Conservation (phyloP, 2,113 vertebrate species). For the Siphamia tubifer region DNA sequence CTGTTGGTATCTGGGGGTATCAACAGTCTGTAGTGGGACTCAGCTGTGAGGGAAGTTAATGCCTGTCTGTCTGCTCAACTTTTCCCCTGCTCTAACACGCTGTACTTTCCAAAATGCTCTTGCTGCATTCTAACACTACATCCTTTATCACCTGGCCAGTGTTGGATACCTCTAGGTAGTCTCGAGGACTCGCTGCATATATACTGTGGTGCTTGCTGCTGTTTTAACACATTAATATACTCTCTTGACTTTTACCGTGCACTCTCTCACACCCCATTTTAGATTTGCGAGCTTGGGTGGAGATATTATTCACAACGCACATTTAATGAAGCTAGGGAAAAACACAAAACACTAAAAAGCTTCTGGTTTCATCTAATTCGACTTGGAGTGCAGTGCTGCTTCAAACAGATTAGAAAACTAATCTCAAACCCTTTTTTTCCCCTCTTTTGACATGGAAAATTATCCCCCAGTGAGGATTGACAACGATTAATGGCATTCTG, state of each 20-base stretch:
- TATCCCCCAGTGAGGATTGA: constrained; percentile 54
- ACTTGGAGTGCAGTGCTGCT: constrained; percentile 22
- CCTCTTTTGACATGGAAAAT: constrained; percentile 51
- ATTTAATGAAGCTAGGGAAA: constrained; percentile 35
- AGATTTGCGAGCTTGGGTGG: constrained; percentile 23
- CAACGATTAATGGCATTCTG: constrained; percentile 58
- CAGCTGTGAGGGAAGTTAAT: constrained; percentile 70
- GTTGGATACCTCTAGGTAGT: constrained; percentile 32
- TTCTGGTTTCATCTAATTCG: constrained; percentile 39
- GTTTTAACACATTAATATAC: constrained; percentile 43
- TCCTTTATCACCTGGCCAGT: constrained; percentile 48
- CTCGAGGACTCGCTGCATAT: constrained; percentile 4
- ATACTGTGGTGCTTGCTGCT: constrained; percentile 12
- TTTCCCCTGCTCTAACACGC: constrained; percentile 58
- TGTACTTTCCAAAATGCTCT: constrained; percentile 67
- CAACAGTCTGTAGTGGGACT: constrained; percentile 74
- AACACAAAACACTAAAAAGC: constrained; percentile 28
- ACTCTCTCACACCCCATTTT: constrained; percentile 32
- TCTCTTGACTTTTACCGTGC: constrained; percentile 17
- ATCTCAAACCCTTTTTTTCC: constrained; percentile 57
- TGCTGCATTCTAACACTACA: constrained; percentile 68
- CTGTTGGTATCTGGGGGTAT: constrained; percentile 78
- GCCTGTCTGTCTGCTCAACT: constrained; percentile 67
- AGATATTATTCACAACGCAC: constrained; percentile 23
- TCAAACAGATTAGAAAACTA: constrained; percentile 64